Evolutionary conservation across 2,888 invertebrate genomes (phyloP).

Genomic region (Aphidoletes aphidimyza): DNA sequence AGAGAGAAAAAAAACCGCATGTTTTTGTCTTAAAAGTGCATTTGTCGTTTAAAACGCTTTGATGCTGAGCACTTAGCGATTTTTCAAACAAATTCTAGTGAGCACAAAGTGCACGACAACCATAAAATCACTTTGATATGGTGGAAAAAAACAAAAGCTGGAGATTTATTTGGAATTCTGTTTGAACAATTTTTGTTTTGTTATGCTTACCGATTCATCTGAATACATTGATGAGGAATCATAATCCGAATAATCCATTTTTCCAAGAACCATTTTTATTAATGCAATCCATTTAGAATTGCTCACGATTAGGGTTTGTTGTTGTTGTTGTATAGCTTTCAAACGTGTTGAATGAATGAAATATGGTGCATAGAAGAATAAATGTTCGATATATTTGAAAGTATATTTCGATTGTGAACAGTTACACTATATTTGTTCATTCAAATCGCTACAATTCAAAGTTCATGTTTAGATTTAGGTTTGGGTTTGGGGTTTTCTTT

Average conservation of each 20-base stretch:
- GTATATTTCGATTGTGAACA: no score
- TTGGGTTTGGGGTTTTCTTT: not conserved
- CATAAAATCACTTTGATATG: not conserved
- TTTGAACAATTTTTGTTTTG: constrained; percentile 2
- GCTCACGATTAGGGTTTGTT: not conserved
- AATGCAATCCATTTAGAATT: constrained; percentile 25
- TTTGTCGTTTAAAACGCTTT: constrained; percentile 13
- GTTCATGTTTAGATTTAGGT: not conserved
- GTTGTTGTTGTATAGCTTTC: not conserved
- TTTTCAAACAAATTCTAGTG: no score
- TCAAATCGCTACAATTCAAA: no score
- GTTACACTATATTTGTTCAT: no score
- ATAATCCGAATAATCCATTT: constrained; percentile 59
- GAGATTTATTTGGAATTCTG: not conserved
- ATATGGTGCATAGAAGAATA: no score
- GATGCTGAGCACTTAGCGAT: not conserved
- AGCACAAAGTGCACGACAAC: not conserved
- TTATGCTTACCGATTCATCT: constrained; percentile 58
- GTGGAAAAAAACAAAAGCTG: not conserved
- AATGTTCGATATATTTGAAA: no score
- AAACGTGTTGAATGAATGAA: no score
- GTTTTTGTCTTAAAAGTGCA: no score
- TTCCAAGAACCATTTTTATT: constrained; percentile 47
- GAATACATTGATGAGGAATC: constrained; percentile 59
- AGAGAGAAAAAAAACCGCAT: no score